Conservation (phyloP, 2,888 invertebrate species). For the Tribolium freemani region DNA sequence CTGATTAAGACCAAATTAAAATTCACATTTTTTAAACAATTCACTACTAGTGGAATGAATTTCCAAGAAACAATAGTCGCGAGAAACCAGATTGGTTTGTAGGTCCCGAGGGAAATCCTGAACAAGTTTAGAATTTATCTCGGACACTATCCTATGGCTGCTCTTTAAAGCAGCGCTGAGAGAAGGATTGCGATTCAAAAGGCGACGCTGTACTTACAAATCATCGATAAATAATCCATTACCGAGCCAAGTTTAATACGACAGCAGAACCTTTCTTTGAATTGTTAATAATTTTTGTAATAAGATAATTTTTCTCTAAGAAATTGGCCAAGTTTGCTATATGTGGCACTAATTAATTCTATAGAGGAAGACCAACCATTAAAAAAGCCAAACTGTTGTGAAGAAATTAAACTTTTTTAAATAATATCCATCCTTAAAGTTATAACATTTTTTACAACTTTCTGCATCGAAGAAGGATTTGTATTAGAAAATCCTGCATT, state of each 20-base stretch:
- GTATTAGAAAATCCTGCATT: too few species aligned
- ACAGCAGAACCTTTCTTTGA: conserved; percentile 16
- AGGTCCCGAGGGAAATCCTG: conserved; percentile 47
- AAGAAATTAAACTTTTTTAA: too few species aligned
- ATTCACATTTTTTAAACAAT: not conserved
- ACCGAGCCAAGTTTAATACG: not conserved
- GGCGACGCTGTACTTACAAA: conserved; percentile 19
- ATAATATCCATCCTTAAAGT: too few species aligned
- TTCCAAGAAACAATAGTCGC: conserved; percentile 43
- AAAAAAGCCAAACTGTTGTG: too few species aligned
- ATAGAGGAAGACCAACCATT: too few species aligned
- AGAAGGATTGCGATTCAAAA: conserved; percentile 7
- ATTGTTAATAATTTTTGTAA: conserved; percentile 23
- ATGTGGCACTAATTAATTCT: too few species aligned
- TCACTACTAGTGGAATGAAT: not conserved
- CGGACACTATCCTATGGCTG: conserved; percentile 58
- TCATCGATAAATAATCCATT: conserved; percentile 40
- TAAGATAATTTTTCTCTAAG: too few species aligned
- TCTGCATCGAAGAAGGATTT: too few species aligned
- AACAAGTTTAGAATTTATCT: conserved; percentile 50
- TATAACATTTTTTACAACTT: too few species aligned
- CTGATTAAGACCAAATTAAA: too few species aligned
- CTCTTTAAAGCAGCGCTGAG: conserved; percentile 28
- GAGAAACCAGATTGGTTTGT: conserved; percentile 47
- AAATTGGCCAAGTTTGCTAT: too few species aligned